A percentile compares a stretch with the other conserved stretches of the same genome.
phyloP scores from a whole-genome alignment of 2,113 vertebrate species.

The Macroglossus sobrinus region DNA sequence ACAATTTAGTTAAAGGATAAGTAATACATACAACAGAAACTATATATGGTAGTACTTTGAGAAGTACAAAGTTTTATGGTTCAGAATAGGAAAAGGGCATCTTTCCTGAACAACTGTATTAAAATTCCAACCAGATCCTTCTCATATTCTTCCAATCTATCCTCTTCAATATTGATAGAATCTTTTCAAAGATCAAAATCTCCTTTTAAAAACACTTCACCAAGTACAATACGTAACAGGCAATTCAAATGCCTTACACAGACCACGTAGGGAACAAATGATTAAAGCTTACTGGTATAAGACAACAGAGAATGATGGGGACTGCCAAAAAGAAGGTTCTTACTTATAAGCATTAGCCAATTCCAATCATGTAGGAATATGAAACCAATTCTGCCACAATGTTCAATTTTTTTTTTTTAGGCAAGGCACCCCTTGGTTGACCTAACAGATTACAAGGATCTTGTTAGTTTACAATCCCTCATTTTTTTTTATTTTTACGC shows the following conservation, averaged over 20 bases:
- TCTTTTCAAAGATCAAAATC: conserved; percentile 13
- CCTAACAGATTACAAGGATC: too few species aligned
- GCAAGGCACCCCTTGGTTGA: too few species aligned
- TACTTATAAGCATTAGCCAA: background rate
- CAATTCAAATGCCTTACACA: background rate
- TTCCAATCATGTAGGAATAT: background rate
- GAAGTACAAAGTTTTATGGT: background rate
- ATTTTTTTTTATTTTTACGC: too few species aligned
- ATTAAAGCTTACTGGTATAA: background rate
- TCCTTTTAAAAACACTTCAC: background rate
- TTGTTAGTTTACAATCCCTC: too few species aligned
- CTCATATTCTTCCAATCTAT: background rate
- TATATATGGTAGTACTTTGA: background rate
- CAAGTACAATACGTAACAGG: background rate
- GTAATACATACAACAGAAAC: background rate
- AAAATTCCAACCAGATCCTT: background rate
- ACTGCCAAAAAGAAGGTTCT: background rate
- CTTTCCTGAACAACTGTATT: background rate
- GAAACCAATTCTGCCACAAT: background rate
- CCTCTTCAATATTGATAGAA: background rate
- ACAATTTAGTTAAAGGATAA: conserved; percentile 19
- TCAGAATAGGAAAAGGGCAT: background rate
- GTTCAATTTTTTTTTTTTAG: background rate
- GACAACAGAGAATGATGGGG: background rate
- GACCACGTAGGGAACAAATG: background rate